Conservation (phyloP, 2,888 invertebrate species). For the Meliscaeva auricollis region DNA sequence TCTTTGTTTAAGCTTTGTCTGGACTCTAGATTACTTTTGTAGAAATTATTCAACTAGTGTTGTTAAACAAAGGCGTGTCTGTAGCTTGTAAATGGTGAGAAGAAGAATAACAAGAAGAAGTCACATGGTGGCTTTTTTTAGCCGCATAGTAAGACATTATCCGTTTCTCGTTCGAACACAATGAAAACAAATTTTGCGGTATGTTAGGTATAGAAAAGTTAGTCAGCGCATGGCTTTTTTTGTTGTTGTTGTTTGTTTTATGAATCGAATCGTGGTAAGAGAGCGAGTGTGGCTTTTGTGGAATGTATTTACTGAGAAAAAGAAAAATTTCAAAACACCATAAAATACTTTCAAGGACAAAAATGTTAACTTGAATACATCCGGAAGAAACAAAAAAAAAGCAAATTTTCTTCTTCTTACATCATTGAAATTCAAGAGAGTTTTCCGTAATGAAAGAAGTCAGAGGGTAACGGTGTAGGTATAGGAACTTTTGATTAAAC, state of each 20-base stretch:
- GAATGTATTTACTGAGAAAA: conserved; percentile 27
- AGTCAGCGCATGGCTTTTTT: conserved; percentile 37
- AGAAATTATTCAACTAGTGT: conserved; percentile 68
- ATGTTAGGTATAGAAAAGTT: conserved; percentile 20
- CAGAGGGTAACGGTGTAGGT: not conserved
- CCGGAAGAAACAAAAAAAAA: not conserved
- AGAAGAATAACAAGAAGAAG: not conserved
- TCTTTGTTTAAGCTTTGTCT: conserved; percentile 67
- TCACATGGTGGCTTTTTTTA: conserved; percentile 28
- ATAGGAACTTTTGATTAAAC: not conserved
- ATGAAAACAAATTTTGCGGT: conserved; percentile 55
- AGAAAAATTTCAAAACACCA: conserved; percentile 6
- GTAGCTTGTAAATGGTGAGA: not conserved
- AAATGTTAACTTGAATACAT: conserved; percentile 25
- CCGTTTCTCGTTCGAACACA: conserved; percentile 21
- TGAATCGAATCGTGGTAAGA: not conserved
- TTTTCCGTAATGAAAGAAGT: not conserved
- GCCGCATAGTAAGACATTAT: conserved; percentile 50
- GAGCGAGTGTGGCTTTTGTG: conserved; percentile 13
- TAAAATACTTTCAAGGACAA: conserved; percentile 25
- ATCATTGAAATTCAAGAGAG: conserved; percentile 20
- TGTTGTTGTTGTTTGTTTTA: not conserved
- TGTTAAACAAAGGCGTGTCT: conserved; percentile 64
- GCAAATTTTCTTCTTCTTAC: not conserved
- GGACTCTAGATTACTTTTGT: conserved; percentile 57